Conservation (phyloP, 2,113 vertebrate genomes). For the Greenwoodochromis staneri region DNA sequence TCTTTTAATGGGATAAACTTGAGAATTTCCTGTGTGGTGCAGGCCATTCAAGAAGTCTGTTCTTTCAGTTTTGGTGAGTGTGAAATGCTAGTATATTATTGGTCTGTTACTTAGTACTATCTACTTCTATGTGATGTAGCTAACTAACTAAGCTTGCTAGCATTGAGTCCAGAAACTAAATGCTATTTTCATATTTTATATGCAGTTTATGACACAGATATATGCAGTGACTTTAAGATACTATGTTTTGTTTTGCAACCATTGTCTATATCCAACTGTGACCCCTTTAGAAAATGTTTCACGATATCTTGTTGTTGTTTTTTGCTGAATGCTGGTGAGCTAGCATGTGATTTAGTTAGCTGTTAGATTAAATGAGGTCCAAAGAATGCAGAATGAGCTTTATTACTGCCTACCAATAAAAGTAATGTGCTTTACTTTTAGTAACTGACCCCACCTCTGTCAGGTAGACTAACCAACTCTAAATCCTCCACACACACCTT, state of each 20-base stretch:
- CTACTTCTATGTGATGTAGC: background rate
- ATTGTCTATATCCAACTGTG: rapidly evolving
- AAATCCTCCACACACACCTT: background rate
- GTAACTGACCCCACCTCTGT: background rate
- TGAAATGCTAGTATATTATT: background rate
- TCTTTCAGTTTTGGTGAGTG: background rate
- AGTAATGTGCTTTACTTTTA: background rate
- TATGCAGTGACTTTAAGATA: background rate
- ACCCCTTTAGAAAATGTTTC: background rate
- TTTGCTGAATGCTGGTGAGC: background rate
- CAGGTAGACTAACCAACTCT: background rate
- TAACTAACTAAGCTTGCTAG: background rate
- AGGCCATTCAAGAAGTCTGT: background rate
- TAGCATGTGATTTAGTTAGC: background rate
- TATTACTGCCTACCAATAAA: background rate
- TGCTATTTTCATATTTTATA: background rate
- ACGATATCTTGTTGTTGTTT: rapidly evolving
- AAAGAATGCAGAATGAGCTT: background rate
- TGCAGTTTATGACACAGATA: background rate
- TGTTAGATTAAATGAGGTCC: background rate
- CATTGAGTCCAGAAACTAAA: background rate
- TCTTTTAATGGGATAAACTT: background rate
- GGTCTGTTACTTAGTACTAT: background rate
- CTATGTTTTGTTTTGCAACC: background rate
- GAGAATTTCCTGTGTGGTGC: background rate